phyloP scores from a whole-genome alignment of 2,797 vertebrate genomes.

The Melanotaenia nigrans region DNA sequence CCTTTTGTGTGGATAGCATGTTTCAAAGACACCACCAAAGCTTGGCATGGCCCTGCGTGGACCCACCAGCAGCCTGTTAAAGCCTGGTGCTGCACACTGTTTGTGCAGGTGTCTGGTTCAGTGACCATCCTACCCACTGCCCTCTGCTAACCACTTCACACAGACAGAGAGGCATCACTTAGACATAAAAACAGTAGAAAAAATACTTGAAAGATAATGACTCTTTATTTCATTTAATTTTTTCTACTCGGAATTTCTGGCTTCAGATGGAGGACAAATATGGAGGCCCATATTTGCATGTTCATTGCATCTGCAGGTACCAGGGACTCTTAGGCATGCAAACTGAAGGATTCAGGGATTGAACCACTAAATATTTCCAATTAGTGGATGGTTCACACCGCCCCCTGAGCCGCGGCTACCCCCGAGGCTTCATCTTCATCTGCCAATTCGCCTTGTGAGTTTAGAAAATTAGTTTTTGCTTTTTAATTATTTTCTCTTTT shows the following conservation, averaged over 20 bases:
- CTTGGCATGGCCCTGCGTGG: constrained; percentile 35
- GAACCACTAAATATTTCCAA: background rate
- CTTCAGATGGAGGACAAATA: background rate
- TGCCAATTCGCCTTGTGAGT: background rate
- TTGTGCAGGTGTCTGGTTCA: constrained; percentile 68
- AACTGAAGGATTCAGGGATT: background rate
- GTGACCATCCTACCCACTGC: constrained; percentile 42
- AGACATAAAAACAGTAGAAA: constrained; percentile 13
- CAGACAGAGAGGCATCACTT: constrained; percentile 4
- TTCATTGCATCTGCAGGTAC: background rate
- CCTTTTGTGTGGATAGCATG: constrained; percentile 38
- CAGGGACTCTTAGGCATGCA: background rate
- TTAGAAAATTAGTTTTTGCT: background rate
- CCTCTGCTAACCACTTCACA: constrained; percentile 29
- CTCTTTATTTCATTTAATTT: background rate
- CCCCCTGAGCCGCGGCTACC: background rate
- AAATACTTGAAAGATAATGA: background rate
- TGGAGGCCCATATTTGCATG: background rate
- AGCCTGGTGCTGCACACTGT: constrained; percentile 51
- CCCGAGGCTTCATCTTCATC: background rate
- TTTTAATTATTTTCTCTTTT: background rate
- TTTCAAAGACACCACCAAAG: constrained; percentile 49
- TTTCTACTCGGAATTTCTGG: too few relatives aligned
- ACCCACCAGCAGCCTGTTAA: constrained; percentile 37
- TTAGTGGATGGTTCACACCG: background rate